Evolutionary conservation across 2,113 vertebrate genomes (phyloP).

Genomic region (Haemorhous mexicanus): DNA sequence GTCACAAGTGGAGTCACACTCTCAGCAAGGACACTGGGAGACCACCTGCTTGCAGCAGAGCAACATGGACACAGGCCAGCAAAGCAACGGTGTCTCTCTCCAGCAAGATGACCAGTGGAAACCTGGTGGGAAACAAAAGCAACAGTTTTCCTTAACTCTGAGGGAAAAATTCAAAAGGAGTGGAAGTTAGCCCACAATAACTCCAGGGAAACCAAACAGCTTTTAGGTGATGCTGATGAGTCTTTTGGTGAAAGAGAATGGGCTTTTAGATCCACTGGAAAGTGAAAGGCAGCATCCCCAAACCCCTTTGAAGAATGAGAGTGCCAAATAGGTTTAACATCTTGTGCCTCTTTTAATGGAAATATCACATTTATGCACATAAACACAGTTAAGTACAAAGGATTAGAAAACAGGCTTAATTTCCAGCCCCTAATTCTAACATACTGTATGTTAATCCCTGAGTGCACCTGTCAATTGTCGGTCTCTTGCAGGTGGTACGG

Average conservation of each 20-base stretch:
- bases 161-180: background rate
- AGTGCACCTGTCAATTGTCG: constrained; percentile 43
- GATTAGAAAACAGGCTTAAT: constrained; percentile 35
- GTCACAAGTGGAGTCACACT: background rate
- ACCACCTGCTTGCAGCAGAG: background rate
- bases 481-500: constrained; percentile 1
- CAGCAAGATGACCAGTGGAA: background rate
- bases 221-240: background rate
- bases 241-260: background rate
- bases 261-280: background rate
- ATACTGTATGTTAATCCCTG: constrained; percentile 47
- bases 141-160: background rate
- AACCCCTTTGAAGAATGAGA: background rate
- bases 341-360: constrained; percentile 35
- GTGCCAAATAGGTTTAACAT: background rate
- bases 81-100: background rate
- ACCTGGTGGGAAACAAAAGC: fast-evolving
- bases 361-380: background rate
- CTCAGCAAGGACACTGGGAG: background rate
- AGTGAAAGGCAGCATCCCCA: background rate
- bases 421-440: constrained; percentile 3
- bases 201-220: background rate
- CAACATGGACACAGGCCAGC: background rate
- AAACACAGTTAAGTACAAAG: constrained; percentile 21
- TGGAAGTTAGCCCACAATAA: background rate